Evolutionary conservation across 2,797 vertebrate genomes (phyloP).

Genomic region (Chaunax sp.): DNA sequence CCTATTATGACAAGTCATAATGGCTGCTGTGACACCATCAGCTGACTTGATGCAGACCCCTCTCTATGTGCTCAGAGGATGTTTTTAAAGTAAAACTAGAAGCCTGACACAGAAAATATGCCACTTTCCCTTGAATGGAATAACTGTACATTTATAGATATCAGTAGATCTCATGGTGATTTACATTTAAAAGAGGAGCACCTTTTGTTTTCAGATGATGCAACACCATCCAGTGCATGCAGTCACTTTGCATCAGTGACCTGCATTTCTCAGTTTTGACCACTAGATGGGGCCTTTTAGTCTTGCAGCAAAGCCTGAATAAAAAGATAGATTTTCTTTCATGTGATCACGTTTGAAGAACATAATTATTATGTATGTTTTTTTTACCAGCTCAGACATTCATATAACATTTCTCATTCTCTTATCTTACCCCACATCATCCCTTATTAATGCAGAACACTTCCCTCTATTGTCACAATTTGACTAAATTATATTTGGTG

Average conservation of each 20-base stretch:
- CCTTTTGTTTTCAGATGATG: neutral
- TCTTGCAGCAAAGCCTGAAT: neutral
- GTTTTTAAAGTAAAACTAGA: neutral
- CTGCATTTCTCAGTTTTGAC: slow-evolving; percentile 4
- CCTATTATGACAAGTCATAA: neutral
- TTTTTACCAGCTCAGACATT: neutral
- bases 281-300: slow-evolving; percentile 66
- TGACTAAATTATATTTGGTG: neutral
- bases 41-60: neutral
- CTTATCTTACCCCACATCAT: neutral
- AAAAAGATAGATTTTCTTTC: neutral
- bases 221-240: neutral
- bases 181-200: too few species aligned
- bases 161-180: too few species aligned
- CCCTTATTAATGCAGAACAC: too few species aligned
- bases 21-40: neutral
- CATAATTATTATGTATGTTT: neutral
- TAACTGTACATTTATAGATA: too few species aligned
- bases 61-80: neutral
- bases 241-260: neutral
- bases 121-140: too few species aligned
- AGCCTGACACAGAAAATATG: neutral
- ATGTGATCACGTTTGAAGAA: neutral
- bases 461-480: too few species aligned
- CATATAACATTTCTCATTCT: neutral